Evolutionary conservation across 2,113 vertebrate species (phyloP).

Genomic region (Podarcis cretensis): DNA sequence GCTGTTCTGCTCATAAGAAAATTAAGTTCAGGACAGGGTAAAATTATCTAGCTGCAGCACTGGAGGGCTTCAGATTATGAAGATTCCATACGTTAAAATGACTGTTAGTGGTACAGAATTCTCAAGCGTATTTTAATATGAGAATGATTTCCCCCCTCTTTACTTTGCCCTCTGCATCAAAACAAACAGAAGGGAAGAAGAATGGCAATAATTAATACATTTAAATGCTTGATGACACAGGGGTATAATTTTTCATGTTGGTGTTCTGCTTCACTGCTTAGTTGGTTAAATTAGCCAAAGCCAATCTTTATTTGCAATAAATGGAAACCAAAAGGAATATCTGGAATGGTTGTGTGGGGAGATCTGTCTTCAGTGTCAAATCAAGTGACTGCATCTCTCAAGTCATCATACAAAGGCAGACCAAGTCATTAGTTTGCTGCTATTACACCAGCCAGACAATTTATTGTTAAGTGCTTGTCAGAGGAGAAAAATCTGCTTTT

Average conservation of each 20-base stretch:
- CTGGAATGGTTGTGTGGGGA: not conserved
- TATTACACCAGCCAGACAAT: constrained; percentile 69
- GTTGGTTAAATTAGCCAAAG: not conserved
- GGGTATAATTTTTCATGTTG: not conserved
- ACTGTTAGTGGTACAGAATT: not conserved
- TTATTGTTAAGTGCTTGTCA: constrained; percentile 77
- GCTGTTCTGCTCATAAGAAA: too few species aligned
- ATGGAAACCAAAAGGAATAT: constrained; percentile 23
- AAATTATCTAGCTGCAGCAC: too few species aligned
- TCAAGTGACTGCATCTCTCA: constrained; percentile 42
- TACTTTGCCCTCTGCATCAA: not conserved
- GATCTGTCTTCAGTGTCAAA: constrained; percentile 40
- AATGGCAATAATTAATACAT: not conserved
- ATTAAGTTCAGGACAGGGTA: too few species aligned
- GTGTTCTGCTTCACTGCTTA: not conserved
- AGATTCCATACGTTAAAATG: too few species aligned
- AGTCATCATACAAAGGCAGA: constrained; percentile 44
- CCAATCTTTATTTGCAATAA: constrained; percentile 12
- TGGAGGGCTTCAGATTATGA: too few species aligned
- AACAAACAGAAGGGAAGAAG: not conserved
- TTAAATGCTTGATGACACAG: not conserved
- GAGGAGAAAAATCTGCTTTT: constrained; percentile 70
- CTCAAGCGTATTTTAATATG: not conserved
- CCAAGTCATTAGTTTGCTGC: constrained; percentile 71
- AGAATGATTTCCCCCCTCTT: not conserved